phyloP scores from a whole-genome alignment of 2,888 invertebrate species.

The Xylota segnis region DNA sequence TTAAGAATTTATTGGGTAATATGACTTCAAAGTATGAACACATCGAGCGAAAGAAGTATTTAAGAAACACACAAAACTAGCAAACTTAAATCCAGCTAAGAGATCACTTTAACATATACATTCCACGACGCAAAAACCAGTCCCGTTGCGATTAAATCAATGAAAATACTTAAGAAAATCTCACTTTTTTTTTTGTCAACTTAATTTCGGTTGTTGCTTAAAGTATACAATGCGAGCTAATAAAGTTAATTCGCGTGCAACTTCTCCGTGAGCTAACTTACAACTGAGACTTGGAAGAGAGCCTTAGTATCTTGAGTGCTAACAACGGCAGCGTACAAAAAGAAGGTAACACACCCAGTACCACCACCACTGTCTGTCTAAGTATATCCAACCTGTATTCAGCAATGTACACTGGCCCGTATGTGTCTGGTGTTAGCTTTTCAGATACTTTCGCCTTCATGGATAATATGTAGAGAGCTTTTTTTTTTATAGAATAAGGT shows the following conservation, averaged over 20 bases:
- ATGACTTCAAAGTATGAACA: conserved; percentile 12
- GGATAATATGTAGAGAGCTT: conserved; percentile 44
- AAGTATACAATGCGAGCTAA: conserved; percentile 12
- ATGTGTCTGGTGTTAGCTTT: conserved; percentile 56
- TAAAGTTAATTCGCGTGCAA: conserved; percentile 40
- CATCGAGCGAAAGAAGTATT: conserved; percentile 28
- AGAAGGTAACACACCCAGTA: conserved; percentile 69
- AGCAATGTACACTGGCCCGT: conserved; percentile 36
- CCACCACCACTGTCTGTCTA: conserved; percentile 49
- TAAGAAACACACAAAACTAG: conserved; percentile 26
- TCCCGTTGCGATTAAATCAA: conserved; percentile 60
- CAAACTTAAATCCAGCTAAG: conserved; percentile 36
- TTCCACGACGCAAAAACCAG: conserved; percentile 63
- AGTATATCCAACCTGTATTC: conserved; percentile 67
- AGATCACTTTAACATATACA: conserved; percentile 30
- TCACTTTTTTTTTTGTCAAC: conserved; percentile 19
- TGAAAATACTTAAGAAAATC: conserved; percentile 43
- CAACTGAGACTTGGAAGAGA: conserved; percentile 70
- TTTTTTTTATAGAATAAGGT: conserved; percentile 49
- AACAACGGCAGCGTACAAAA: conserved; percentile 46
- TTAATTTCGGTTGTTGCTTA: conserved; percentile 35
- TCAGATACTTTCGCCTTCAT: conserved; percentile 70
- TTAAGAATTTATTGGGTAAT: conserved; percentile 26
- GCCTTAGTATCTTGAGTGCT: conserved; percentile 42
- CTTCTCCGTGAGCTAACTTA: conserved; percentile 67